phyloP scores from a whole-genome alignment of 2,797 vertebrate species.

The Malurus leucopterus region DNA sequence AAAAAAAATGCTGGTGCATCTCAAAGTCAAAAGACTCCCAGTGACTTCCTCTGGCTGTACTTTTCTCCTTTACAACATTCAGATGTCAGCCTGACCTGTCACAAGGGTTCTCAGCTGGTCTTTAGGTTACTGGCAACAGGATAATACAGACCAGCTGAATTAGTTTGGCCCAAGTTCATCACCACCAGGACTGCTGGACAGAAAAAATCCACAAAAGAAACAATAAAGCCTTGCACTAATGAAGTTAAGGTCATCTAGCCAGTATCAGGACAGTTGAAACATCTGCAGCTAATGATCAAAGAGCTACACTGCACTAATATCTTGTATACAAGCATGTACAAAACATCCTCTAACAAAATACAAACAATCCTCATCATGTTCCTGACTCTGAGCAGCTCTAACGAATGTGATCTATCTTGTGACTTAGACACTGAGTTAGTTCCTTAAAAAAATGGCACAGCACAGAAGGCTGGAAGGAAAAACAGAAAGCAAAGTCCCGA shows the following conservation, averaged over 20 bases:
- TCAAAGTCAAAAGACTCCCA: not conserved
- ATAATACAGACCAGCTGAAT: conserved; percentile 33
- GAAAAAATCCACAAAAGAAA: not conserved
- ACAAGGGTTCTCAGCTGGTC: conserved; percentile 28
- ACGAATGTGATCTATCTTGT: not conserved
- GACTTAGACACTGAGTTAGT: not conserved
- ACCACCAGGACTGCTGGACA: not conserved
- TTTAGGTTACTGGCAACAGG: not conserved
- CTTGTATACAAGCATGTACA: not conserved
- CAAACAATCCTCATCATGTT: not conserved
- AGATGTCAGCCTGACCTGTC: conserved; percentile 48
- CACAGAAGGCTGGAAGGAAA: not conserved
- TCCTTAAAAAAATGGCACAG: not conserved
- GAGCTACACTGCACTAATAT: not conserved
- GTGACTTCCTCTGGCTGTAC: not conserved
- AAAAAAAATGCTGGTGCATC: not conserved
- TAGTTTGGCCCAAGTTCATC: conserved; percentile 11
- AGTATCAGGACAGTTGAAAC: not conserved
- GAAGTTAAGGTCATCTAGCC: conserved; percentile 36
- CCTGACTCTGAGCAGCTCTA: not conserved
- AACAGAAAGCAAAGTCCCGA: not conserved
- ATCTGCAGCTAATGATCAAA: conserved; percentile 6
- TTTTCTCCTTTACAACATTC: not conserved
- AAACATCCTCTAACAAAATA: not conserved
- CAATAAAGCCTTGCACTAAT: not conserved